A percentile compares a stretch with the other conserved stretches of the same genome.
Conservation (phyloP, 2,888 invertebrate species). For the Himalopsyche kuldschensis region DNA sequence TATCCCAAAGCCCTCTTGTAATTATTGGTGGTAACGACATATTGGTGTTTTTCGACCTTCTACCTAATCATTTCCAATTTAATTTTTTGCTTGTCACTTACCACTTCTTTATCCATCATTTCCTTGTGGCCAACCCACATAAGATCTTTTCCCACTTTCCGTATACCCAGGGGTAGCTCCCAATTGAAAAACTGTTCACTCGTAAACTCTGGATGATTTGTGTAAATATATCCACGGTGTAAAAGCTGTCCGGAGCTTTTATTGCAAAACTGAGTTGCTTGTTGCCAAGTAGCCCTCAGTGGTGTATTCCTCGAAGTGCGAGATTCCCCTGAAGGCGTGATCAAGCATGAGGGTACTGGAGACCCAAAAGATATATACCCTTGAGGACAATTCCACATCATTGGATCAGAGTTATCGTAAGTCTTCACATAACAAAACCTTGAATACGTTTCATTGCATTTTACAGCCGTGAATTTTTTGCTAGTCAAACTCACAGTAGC, state of each 20-base stretch:
- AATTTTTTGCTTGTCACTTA: neutral
- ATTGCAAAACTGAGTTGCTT: conserved; percentile 48
- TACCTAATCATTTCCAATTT: too few relatives aligned
- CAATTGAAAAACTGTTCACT: conserved; percentile 40
- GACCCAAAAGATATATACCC: conserved; percentile 47
- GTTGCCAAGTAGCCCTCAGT: conserved; percentile 52
- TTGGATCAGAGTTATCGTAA: conserved; percentile 43
- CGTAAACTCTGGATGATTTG: conserved; percentile 45
- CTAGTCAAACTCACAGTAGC: conserved; percentile 46
- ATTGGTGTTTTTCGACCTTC: too few relatives aligned
- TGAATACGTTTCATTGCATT: conserved; percentile 48
- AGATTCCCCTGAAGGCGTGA: conserved; percentile 39
- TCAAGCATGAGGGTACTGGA: conserved; percentile 50
- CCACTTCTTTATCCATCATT: neutral
- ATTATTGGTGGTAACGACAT: too few relatives aligned
- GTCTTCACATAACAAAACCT: conserved; percentile 53
- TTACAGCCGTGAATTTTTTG: conserved; percentile 47
- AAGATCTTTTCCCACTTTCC: conserved; percentile 43
- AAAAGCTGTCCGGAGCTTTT: conserved; percentile 48
- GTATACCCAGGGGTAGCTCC: conserved; percentile 48
- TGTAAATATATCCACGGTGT: conserved; percentile 53
- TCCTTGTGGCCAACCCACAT: conserved; percentile 41
- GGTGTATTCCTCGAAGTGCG: conserved; percentile 46
- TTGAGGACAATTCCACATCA: conserved; percentile 46
- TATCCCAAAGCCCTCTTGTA: too few relatives aligned